phyloP scores from a whole-genome alignment of 1,140 invertebrate genomes.

The Chymomyza costata region DNA sequence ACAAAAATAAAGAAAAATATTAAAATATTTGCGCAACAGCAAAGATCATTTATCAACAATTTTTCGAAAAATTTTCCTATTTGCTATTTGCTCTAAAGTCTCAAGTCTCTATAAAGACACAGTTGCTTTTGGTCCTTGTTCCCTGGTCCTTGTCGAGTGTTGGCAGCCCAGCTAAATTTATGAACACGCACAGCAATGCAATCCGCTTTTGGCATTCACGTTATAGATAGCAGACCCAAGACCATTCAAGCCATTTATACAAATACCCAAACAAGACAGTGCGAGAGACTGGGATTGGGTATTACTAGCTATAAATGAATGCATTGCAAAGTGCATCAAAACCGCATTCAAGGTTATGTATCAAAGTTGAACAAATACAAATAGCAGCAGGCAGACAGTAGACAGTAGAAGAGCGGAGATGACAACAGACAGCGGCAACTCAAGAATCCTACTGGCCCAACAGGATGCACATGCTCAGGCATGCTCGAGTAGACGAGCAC shows the following conservation, averaged over 20 bases:
- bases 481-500: constrained; percentile 63
- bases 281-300: constrained; percentile 4
- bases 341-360: constrained; percentile 74
- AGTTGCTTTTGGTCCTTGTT: too few relatives aligned
- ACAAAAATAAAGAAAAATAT: too few relatives aligned
- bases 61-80: too few relatives aligned
- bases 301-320: constrained; percentile 39
- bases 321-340: constrained; percentile 64
- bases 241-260: constrained; percentile 71
- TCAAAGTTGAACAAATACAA: constrained; percentile 61
- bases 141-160: too few relatives aligned
- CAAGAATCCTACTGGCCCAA: not conserved
- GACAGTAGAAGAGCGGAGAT: not conserved
- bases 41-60: too few relatives aligned
- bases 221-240: too few relatives aligned
- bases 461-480: constrained; percentile 34
- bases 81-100: too few relatives aligned
- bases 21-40: too few relatives aligned
- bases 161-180: too few relatives aligned
- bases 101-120: too few relatives aligned
- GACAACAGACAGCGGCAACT: not conserved
- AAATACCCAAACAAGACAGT: constrained; percentile 57
- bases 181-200: too few relatives aligned
- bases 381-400: constrained; percentile 30
- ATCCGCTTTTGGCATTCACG: too few relatives aligned